A percentile compares a stretch with the other conserved stretches of the same genome.
These are phyloP conservation scores for Neotoma lepida DNA, from an alignment of 2,113 vertebrate genomes.

Conservation along the genomic window DNA sequence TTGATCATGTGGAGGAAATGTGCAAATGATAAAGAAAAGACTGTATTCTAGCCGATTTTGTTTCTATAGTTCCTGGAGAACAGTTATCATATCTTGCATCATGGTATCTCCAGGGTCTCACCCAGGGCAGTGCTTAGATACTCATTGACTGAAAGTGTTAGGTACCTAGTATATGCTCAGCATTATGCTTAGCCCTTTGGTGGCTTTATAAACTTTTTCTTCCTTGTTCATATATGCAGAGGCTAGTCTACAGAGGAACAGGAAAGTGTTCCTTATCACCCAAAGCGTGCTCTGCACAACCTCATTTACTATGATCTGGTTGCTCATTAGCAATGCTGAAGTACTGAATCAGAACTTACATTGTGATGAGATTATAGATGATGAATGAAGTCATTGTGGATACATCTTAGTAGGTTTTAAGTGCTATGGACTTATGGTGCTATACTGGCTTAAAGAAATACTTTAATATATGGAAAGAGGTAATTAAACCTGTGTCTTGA, in stretches of 20 bases:
- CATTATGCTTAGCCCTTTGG: neutral
- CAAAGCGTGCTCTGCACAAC: neutral
- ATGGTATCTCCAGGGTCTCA: neutral
- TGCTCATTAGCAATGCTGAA: neutral
- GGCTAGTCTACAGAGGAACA: neutral
- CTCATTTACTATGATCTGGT: neutral
- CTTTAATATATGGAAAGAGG: neutral
- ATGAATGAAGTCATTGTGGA: neutral
- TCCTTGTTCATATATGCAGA: neutral
- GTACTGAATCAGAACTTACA: neutral
- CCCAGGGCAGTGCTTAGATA: neutral
- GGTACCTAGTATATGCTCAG: neutral
- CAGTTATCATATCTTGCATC: neutral
- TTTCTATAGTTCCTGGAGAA: neutral
- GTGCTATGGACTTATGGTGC: neutral
- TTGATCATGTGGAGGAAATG: neutral
- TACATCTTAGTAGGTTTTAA: neutral
- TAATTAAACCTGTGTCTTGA: slow-evolving; percentile 13
- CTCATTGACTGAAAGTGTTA: neutral
- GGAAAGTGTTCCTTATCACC: neutral
- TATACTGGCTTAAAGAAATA: neutral
- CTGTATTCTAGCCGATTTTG: neutral
- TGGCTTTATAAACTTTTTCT: neutral
- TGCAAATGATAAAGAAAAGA: slow-evolving; percentile 22
- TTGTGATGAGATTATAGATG: slow-evolving; percentile 32